Conservation (phyloP, 1,140 invertebrate genomes). For the Cheumatopsyche charites region DNA sequence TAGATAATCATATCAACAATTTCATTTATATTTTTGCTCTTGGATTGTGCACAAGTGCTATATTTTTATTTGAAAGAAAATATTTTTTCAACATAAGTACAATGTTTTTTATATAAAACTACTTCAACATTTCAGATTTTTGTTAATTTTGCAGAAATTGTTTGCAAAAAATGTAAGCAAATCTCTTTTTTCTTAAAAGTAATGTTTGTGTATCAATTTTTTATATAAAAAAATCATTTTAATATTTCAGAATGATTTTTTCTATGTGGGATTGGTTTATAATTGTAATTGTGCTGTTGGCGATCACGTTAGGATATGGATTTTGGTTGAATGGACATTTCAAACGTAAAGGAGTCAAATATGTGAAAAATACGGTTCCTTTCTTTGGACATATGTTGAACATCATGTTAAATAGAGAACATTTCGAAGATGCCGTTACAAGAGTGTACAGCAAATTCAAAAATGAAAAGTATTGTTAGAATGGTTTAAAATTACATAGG, state of each 20-base stretch:
- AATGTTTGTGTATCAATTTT: too few relatives aligned
- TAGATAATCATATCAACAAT: too few relatives aligned
- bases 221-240: background rate
- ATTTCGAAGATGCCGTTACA: conserved; percentile 44
- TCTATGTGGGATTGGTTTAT: conserved; percentile 29
- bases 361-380: conserved; percentile 32
- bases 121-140: too few relatives aligned
- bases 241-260: background rate
- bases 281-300: conserved; percentile 24
- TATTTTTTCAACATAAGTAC: too few relatives aligned
- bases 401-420: conserved; percentile 44
- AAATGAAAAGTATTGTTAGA: conserved; percentile 40
- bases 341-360: conserved; percentile 40
- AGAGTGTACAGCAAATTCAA: conserved; percentile 40
- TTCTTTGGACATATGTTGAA: conserved; percentile 48
- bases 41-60: too few relatives aligned
- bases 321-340: conserved; percentile 46
- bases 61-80: too few relatives aligned
- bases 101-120: too few relatives aligned
- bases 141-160: too few relatives aligned
- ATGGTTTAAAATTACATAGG: background rate
- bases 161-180: too few relatives aligned
- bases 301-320: conserved; percentile 33
- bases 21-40: too few relatives aligned
- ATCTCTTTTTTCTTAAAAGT: too few relatives aligned